Conservation (phyloP, 2,113 vertebrate genomes). For the Picathartes gymnocephalus region DNA sequence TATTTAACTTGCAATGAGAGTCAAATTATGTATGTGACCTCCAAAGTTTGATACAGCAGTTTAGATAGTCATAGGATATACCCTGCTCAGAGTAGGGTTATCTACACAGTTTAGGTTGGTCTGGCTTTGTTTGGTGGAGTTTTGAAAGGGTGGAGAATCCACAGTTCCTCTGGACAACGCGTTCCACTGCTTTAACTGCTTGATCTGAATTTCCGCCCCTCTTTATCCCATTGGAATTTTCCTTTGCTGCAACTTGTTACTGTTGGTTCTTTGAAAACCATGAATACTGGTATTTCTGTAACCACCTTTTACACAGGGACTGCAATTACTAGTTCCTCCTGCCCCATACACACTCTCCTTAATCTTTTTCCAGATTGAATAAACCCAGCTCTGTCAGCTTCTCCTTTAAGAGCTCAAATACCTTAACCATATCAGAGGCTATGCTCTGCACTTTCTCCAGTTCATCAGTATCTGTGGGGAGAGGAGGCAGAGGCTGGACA, state of each 20-base stretch:
- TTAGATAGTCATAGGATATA: neutral
- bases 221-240: neutral
- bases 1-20: neutral
- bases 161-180: neutral
- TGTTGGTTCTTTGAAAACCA: neutral
- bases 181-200: neutral
- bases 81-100: neutral
- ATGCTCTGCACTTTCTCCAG: neutral
- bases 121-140: neutral
- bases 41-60: neutral
- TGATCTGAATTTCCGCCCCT: neutral
- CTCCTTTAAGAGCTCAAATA: neutral
- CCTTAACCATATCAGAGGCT: neutral
- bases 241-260: neutral
- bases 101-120: neutral
- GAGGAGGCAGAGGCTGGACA: neutral
- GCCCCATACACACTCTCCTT: neutral
- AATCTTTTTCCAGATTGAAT: neutral
- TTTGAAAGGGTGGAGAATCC: neutral
- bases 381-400: neutral
- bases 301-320: neutral
- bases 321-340: neutral
- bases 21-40: neutral
- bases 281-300: neutral
- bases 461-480: neutral